Base-by-base conservation (phyloP, 2,888 invertebrate genomes). In the Serripes groenlandicus region DNA sequence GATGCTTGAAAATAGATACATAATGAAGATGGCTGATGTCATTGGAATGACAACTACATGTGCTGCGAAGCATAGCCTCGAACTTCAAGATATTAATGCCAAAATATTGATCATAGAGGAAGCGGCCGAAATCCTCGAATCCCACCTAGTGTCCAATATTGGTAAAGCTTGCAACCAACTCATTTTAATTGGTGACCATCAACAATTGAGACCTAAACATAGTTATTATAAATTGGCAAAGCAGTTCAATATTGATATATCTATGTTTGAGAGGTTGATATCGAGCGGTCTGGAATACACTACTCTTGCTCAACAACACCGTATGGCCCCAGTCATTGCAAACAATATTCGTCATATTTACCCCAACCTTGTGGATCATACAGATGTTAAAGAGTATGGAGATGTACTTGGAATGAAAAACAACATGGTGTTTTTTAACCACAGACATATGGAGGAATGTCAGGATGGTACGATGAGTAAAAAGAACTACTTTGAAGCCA, bases 51-150 rank as follows among this genome's bases (percentile, higher is more conserved):
- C 94, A 54, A 94, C 93, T 34, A 94, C 94, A 7, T 91, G 91
- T 5, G 93, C 94, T 32, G 94, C 94, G 15, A 85, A 89, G 71
- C 92, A 93, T 75, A 86, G 88, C 21, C 49, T 81, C 9, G 73
- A 92, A 23, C 81, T 94, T 7, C 88, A 90, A 56, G 85, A 90
- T 23, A 88, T 95, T 26, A 88, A 93, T 11, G 95, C 95, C 28
- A 89, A 89, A 23, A 94, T 95, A 60, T 92, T 95, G 3, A 93
- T 96, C 23, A 97, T 98, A 0, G 98, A 98, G 94, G 98, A 98
- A 95, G 98, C 98, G 0, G 98, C 97, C 0, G 98, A 98, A 95
- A 97, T 98, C 0, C 94, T 98, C 49, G 98, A 98, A 93, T 96
- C 97, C 0, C 98, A 98, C 92, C 96, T 98, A 23, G 95, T 98